Conservation (phyloP, 2,113 vertebrate species). For the Rhea pennata region DNA sequence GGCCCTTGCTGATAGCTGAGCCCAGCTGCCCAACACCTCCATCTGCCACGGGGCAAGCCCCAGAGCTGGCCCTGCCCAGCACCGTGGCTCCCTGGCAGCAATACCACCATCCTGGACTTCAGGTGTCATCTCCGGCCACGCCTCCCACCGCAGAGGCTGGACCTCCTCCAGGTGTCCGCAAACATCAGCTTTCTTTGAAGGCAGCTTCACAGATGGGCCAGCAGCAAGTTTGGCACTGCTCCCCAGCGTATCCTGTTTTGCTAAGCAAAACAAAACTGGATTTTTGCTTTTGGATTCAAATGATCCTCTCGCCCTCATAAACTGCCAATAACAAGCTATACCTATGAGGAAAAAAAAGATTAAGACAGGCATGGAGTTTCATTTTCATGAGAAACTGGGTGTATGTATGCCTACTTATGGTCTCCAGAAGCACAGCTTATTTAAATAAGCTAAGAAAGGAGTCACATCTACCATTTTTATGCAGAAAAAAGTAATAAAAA, state of each 20-base stretch:
- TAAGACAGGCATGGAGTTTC: background rate
- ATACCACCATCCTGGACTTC: background rate
- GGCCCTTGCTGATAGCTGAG: background rate
- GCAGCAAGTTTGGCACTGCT: background rate
- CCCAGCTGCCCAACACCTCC: background rate
- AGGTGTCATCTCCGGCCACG: background rate
- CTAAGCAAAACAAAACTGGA: background rate
- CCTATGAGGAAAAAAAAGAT: rapidly evolving
- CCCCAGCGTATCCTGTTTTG: background rate
- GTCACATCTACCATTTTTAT: background rate
- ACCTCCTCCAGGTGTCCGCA: background rate
- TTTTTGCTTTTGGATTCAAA: background rate
- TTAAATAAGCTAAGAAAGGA: background rate
- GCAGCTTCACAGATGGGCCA: background rate
- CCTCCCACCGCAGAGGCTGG: background rate
- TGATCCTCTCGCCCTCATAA: background rate
- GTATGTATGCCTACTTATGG: rapidly evolving
- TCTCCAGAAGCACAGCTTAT: background rate
- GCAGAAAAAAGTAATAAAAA: background rate
- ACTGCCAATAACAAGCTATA: background rate
- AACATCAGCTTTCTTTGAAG: background rate
- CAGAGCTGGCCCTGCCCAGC: background rate
- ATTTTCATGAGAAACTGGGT: background rate
- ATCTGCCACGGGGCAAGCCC: background rate
- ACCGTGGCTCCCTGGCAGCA: background rate